Base-by-base conservation (phyloP, 35 echinoderm and acorn worm genomes). In the Heliocidaris erythrogramma region DNA sequence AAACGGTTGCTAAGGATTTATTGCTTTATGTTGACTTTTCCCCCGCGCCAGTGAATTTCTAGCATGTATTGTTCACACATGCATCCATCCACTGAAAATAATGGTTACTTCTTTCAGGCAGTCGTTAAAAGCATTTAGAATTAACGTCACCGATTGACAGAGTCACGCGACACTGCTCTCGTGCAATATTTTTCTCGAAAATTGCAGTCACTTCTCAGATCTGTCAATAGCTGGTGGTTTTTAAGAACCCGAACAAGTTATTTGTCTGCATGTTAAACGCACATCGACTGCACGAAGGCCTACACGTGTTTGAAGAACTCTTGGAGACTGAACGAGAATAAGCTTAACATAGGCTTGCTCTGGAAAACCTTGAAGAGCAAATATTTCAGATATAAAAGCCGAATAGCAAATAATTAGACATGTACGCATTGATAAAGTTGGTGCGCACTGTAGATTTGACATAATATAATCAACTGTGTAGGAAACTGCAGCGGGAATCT, bases 181-280 rank as follows among this genome's bases (percentile, higher is more conserved):
- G 60, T 56, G 52, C 18, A 7, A 27, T 78, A 78, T 78, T 78
- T 21, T 78, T 78, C 65, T 18, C 27, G 27, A 78, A 78, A 78
- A 78, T 78, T 78, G 65, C 65, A 78, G 27, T n/a, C 14, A 78
- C 65, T 78, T 78, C 65, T 78, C 65, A 78, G 65, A 78, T 78
- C 7, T 78, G 27, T 18, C 65, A 17, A 78, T 78, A 78, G 18
- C 18, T n/a, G 65, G 65, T 69, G 60, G 21, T 78, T 78, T 5
- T 60, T 78, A 78, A 7, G 65, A 7, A n/a, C 27, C 21, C 6
- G 21, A 78, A 78, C 7, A 78, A n/a, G 65, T 29, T 78, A 78
- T 78, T 69, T 78, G 21, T 24, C 65, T 27, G 65, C 65, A 56
- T 56, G 14, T 14, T 56, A 14, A 12, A 56, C 52, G 14, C 7